These are phyloP conservation scores for Menidia menidia DNA, from an alignment of 2,797 vertebrate species.

Conservation along the genomic window DNA sequence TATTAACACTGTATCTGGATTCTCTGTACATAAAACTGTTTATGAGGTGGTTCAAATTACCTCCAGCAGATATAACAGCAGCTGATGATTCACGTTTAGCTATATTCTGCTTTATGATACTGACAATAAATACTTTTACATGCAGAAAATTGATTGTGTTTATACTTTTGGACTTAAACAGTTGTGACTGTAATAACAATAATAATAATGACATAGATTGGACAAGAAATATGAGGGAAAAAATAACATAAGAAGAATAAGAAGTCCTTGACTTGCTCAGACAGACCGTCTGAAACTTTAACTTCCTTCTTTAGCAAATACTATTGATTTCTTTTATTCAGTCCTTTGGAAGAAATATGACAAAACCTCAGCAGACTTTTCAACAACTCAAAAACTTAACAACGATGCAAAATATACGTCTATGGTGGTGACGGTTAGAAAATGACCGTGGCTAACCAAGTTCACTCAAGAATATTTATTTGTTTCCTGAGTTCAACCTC, in stretches of 20 bases:
- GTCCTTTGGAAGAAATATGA: not conserved
- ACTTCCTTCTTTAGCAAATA: not conserved
- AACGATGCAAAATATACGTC: not conserved
- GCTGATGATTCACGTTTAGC: no score
- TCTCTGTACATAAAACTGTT: not conserved
- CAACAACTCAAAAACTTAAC: not conserved
- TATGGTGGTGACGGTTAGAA: constrained; percentile 20
- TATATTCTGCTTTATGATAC: no score
- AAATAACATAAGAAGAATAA: no score
- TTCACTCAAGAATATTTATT: constrained; percentile 21
- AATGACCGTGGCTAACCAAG: constrained; percentile 23
- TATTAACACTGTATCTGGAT: not conserved
- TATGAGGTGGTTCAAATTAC: not conserved
- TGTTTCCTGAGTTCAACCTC: constrained; percentile 20
- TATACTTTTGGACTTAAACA: not conserved
- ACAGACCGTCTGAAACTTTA: no score
- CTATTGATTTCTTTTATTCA: not conserved
- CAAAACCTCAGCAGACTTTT: not conserved
- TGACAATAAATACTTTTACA: no score
- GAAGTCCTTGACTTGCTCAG: no score
- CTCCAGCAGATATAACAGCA: not conserved
- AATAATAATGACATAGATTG: no score
- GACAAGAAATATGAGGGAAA: no score
- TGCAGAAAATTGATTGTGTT: no score
- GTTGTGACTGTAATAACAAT: not conserved